Evolutionary conservation across 2,113 vertebrate species (phyloP).

Genomic region (Jacana jacana): DNA sequence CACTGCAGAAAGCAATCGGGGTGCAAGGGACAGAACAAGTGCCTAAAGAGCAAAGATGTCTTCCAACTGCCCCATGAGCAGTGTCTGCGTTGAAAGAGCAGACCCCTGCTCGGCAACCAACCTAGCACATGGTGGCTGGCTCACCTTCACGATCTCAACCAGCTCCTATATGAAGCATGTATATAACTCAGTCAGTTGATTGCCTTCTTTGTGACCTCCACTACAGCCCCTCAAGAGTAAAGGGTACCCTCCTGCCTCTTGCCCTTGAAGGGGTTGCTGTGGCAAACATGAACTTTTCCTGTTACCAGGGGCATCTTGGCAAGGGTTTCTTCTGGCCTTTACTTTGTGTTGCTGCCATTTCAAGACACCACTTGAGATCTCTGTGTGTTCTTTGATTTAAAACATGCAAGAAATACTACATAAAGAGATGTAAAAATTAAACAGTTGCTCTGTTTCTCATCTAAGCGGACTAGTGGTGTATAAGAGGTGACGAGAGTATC

Average conservation of each 20-base stretch:
- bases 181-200: not conserved
- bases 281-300: not conserved
- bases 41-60: not conserved
- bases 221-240: rapidly evolving
- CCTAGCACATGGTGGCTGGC: rapidly evolving
- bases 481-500: not conserved
- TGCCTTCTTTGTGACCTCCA: not conserved
- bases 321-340: not conserved
- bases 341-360: not conserved
- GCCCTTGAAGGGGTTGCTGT: not conserved
- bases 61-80: not conserved
- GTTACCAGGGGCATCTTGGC: not conserved
- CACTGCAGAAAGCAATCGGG: not conserved
- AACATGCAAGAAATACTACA: not conserved
- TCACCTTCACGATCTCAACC: not conserved
- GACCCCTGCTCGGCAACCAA: not conserved
- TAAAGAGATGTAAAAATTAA: not conserved
- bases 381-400: not conserved
- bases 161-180: not conserved
- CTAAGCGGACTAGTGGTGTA: not conserved
- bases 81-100: not conserved
- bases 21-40: not conserved
- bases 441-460: not conserved
- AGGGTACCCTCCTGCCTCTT: not conserved
- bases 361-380: not conserved